phyloP scores from a whole-genome alignment of 2,113 vertebrate species.

The Collichthys lucidus region DNA sequence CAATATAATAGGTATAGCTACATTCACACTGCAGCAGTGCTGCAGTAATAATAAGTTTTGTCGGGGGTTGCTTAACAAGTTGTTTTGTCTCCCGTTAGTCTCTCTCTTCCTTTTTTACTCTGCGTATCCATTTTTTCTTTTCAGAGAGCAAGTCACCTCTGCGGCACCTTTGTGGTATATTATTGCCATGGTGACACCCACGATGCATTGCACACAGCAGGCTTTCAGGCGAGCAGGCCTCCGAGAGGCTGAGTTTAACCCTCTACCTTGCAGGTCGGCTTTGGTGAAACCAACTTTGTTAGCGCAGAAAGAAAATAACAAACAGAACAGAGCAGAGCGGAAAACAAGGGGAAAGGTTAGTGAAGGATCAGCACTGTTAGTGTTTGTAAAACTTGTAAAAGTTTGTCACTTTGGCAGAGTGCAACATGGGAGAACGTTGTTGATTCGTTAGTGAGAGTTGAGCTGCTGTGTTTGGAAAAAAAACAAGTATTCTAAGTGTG shows the following conservation, averaged over 20 bases:
- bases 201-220: conserved; percentile 85
- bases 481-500: not conserved
- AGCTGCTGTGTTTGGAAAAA: not conserved
- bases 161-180: conserved; percentile 29
- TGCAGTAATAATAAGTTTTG: not conserved
- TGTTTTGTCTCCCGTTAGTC: not conserved
- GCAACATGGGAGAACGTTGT: conserved; percentile 69
- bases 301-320: conserved; percentile 84
- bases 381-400: conserved; percentile 30
- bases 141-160: conserved; percentile 60
- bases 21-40: not conserved
- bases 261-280: conserved; percentile 99
- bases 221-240: conserved; percentile 85
- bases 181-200: conserved; percentile 79
- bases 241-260: conserved; percentile 81
- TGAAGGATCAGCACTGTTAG: conserved; percentile 75
- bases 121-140: not conserved
- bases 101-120: not conserved
- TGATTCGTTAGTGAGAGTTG: conserved; percentile 20
- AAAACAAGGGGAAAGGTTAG: conserved; percentile 89
- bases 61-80: not conserved
- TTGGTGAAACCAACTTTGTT: conserved; percentile 99
- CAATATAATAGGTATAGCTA: not conserved
- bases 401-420: conserved; percentile 59
- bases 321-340: conserved; percentile 74